Base-by-base conservation (phyloP, 2,797 vertebrate species). In the Semotilus atromaculatus region DNA sequence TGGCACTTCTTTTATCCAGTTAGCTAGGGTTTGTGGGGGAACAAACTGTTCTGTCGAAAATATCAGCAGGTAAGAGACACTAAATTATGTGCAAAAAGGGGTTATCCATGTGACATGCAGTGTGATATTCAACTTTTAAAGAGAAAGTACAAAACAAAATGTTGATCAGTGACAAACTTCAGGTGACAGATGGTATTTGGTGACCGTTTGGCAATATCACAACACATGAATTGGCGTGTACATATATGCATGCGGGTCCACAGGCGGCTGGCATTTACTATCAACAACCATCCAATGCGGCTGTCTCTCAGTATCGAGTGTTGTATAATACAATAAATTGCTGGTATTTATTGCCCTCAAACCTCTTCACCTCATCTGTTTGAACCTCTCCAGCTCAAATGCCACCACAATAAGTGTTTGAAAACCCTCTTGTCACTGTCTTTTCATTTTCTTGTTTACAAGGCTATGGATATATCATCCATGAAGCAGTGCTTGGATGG, bases 231-330 rank as follows among this genome's bases (percentile, higher is more conserved):
- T 16, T 4, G 19, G 21, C 1, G 13, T 45, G 34, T 23, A 7
- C 45, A 79, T 16, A 78, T 80, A 79, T 48, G 71, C 81, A 53
- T 66, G 38, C 31, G 40, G 26, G 58, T 83, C 74, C 68, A 40
- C 62, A 34, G 81, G 84, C 89, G 84, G 87, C 74, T 89, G 89
- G 89, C 88, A 89, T 86, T 88, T 89, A 85, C 84, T 87, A 87
- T 88, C 85, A 86, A 86, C 79, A 38, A 55, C 26, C 51, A 62
- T 74, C 77, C 83, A 62, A 81, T 80, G 68, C 29, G 81, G 78
- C 74, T 76, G 81, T 84, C 78, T 87, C 84, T 71, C 45, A 45
- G 71, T 81, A 86, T 83, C 60, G 16, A 72, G 75, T 77, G 53
- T 79, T 83, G 74, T 74, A 43, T 73, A 85, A 82, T 84, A 84